Evolutionary conservation across 1,140 invertebrate genomes (phyloP).

Genomic region (Kradibia gibbosae): DNA sequence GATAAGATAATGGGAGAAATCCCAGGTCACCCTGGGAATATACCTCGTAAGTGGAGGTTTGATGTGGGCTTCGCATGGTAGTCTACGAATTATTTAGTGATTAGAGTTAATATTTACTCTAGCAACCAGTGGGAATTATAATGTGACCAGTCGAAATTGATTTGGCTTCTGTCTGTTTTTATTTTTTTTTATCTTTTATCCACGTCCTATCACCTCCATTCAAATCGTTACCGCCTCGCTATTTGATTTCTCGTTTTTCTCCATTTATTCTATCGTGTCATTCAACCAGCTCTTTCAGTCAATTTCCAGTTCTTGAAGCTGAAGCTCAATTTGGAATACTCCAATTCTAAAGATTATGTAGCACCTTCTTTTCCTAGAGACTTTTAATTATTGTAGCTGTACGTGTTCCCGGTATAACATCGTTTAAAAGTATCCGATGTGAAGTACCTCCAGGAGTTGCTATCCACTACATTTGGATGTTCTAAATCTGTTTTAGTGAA

Average conservation of each 20-base stretch:
- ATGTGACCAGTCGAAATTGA: constrained; percentile 31
- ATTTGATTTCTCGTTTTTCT: background rate
- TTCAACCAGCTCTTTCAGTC: no score
- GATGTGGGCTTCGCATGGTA: constrained; percentile 26
- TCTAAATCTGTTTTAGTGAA: background rate
- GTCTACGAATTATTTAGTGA: constrained; percentile 23
- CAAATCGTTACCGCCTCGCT: no score
- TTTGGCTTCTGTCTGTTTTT: constrained; percentile 32
- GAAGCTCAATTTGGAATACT: no score
- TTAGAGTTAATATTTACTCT: constrained; percentile 47
- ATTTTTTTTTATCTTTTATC: constrained; percentile 9
- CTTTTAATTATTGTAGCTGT: no score
- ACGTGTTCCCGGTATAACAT: no score
- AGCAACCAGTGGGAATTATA: constrained; percentile 34
- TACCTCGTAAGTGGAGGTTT: background rate
- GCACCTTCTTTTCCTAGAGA: constrained; percentile 38
- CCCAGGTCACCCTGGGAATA: background rate
- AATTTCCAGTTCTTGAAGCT: no score
- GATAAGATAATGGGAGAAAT: constrained; percentile 36
- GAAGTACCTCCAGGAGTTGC: background rate
- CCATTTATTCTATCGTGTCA: background rate
- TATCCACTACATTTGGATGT: background rate
- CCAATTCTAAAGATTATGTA: no score
- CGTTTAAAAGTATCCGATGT: background rate
- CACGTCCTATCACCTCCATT: no score